Evolutionary conservation across 2,113 vertebrate genomes (phyloP), one percentile per base, ranked within the genome.

Genomic region (Saiga tatarica): DNA sequence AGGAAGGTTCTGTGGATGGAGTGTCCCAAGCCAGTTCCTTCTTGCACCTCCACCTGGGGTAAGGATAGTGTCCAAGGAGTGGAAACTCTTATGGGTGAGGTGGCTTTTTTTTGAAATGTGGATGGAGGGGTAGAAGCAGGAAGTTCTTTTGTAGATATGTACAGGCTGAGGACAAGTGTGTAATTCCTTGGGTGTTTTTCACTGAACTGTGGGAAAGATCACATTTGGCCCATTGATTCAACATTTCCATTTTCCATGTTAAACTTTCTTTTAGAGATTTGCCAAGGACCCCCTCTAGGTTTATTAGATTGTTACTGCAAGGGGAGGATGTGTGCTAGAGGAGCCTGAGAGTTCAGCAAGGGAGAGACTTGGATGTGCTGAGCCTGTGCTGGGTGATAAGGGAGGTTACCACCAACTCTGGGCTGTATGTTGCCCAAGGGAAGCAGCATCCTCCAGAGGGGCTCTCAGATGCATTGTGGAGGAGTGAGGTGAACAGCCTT

Each of bases 341-440:
- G 30, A 81, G 9, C 9, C 21, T 7, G 42, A 79, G 39, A 5
- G 30, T 55, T n/a, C 28, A 25, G 39, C 53, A n/a, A 59, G 28
- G 53, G 71, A 21, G 30, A 71, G 39, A 33, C 39, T 47, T 30
- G 39, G 39, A 13, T 42, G 36, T 21, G 53, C 52, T 25, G 39
- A 74, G 12, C 71, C 52, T 47, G 19, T 0, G 1, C 19, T 47
- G 53, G 71, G 71, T 79, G 42, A 30, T 8, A 15, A 90, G 57
- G 74, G 39, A 47, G 39, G 28, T 52, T 53, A 21, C 50, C 26
- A n/a, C 28, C 53, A 79, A 53, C 53, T 78, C 42, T 16, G 5
- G 3, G 4, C 30, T 81, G 21, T 5, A 26, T 1, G 0, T 15
- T 11, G 1, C 88, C 30, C 50, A 55, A 11, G 2, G 21, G 9